Conservation (phyloP, 2,888 invertebrate genomes). For the Polyommatus iphigenia region DNA sequence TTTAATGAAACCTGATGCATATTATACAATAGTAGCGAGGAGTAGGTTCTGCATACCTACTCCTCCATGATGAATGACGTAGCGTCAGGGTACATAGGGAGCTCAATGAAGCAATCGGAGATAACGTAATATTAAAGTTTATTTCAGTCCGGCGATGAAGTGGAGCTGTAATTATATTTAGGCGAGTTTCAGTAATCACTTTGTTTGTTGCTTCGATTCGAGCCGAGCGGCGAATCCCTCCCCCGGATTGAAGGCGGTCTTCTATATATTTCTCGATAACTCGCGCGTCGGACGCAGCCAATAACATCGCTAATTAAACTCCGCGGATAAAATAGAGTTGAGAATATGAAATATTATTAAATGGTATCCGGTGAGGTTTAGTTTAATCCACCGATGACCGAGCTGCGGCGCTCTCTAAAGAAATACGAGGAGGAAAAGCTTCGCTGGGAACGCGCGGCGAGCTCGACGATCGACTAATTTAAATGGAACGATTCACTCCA, state of each 20-base stretch:
- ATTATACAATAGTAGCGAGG: too few species aligned
- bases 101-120: neutral
- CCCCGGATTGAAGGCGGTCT: neutral
- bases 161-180: neutral
- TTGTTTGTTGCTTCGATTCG: neutral
- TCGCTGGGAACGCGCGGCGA: neutral
- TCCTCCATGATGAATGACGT: neutral
- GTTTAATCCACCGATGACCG: neutral
- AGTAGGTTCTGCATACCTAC: too few species aligned
- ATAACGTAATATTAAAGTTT: constrained; percentile 6
- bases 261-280: neutral
- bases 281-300: neutral
- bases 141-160: neutral
- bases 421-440: neutral
- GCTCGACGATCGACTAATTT: constrained; percentile 5
- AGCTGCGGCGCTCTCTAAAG: neutral
- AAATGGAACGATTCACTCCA: neutral
- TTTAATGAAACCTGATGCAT: too few species aligned
- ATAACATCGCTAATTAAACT: neutral
- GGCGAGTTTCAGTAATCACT: neutral
- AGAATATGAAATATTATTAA: neutral
- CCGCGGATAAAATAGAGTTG: neutral
- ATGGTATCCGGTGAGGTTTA: neutral
- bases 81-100: neutral
- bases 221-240: neutral